Percentiles rank a stretch among this genome's conserved stretches.
Conservation (phyloP, 2,113 vertebrate species). For the Telmatochromis bifrenatus region DNA sequence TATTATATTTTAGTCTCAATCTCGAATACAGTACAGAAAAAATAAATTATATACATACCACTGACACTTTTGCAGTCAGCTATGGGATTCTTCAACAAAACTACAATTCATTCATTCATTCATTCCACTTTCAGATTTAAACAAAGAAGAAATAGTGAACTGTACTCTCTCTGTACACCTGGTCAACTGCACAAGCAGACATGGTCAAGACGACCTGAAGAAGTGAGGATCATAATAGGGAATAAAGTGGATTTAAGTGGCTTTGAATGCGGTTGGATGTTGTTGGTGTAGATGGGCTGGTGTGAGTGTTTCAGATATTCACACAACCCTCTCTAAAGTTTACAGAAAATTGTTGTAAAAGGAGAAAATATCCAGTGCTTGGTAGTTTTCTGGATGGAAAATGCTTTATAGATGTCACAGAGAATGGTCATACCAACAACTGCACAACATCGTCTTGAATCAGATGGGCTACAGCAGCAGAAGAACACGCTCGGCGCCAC, state of each 20-base stretch:
- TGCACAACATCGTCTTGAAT: background rate
- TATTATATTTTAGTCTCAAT: background rate
- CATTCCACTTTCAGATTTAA: background rate
- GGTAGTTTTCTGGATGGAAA: accelerated
- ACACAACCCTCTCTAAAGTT: accelerated
- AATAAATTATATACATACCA: too few relatives aligned
- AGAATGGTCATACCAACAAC: background rate
- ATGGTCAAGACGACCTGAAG: background rate
- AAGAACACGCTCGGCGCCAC: accelerated
- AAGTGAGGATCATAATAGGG: background rate
- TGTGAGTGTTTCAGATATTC: background rate
- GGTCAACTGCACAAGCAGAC: background rate
- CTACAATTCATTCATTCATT: too few relatives aligned
- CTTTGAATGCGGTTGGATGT: background rate
- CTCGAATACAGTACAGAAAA: too few relatives aligned
- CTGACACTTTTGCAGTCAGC: too few relatives aligned
- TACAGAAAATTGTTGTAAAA: background rate
- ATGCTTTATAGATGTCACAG: background rate
- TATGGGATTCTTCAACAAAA: too few relatives aligned
- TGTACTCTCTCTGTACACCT: background rate
- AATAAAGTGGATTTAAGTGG: background rate
- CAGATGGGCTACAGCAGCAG: background rate
- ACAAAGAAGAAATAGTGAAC: background rate
- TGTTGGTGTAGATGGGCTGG: background rate
- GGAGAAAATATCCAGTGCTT: background rate